These are phyloP conservation scores for Trichonephila clavata DNA, from an alignment of 1,140 invertebrate genomes.

Conservation along the genomic window DNA sequence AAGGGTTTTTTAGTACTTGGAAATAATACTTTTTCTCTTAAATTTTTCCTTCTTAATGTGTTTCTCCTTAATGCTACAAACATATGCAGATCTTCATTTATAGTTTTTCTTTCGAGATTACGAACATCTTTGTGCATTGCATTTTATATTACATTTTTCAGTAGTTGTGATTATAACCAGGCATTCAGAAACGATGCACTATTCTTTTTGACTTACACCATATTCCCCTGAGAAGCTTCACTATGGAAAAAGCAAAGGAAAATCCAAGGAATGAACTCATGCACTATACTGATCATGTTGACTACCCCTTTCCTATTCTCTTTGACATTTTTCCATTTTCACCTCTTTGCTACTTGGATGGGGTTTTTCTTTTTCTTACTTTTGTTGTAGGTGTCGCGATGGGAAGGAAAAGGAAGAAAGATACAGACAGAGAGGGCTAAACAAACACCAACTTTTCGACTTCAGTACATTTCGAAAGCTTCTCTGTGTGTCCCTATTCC, in stretches of 20 bases:
- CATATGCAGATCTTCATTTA: too few relatives aligned
- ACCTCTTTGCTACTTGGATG: conserved; percentile 53
- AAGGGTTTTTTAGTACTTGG: too few relatives aligned
- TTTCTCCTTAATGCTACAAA: too few relatives aligned
- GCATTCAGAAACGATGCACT: neutral
- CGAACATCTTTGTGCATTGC: too few relatives aligned
- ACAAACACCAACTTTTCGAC: conserved; percentile 61
- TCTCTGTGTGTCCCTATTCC: neutral
- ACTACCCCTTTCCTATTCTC: conserved; percentile 58
- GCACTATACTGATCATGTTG: conserved; percentile 68
- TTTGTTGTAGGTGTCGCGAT: conserved; percentile 34
- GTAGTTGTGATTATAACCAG: neutral
- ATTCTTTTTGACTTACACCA: conserved; percentile 40
- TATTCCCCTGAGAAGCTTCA: neutral
- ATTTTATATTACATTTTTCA: neutral
- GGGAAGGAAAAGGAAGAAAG: conserved; percentile 20
- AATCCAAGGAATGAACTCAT: conserved; percentile 39
- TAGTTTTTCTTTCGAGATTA: too few relatives aligned
- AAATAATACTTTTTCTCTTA: too few relatives aligned
- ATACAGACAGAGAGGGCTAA: conserved; percentile 41
- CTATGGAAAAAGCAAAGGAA: neutral
- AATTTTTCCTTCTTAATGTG: too few relatives aligned
- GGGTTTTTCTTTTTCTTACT: conserved; percentile 7
- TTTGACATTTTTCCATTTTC: conserved; percentile 69
- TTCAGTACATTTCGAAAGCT: conserved; percentile 45